These are phyloP conservation scores for Tyrannus savana DNA, from an alignment of 2,113 vertebrate species.

Conservation along the genomic window DNA sequence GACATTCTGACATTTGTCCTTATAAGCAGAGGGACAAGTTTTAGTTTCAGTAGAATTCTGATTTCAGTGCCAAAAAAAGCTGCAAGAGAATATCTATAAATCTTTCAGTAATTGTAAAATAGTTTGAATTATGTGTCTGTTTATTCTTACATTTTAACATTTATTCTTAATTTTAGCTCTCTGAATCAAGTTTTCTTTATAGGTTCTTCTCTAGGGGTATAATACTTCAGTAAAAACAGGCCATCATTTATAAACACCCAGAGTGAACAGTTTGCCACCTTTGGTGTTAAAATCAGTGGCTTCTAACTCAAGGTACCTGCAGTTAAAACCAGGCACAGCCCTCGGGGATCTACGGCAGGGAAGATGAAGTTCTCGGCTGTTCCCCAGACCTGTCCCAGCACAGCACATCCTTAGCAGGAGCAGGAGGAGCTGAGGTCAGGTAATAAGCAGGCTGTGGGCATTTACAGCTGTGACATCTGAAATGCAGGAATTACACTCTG, in stretches of 20 bases:
- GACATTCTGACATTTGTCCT: background rate
- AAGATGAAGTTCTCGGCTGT: background rate
- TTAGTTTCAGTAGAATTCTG: background rate
- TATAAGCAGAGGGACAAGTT: background rate
- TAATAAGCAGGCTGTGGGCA: rapidly evolving
- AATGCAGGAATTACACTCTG: background rate
- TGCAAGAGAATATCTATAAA: background rate
- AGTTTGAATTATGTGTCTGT: background rate
- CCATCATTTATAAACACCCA: background rate
- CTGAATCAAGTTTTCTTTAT: no score
- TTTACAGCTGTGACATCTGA: background rate
- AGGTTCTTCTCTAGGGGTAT: background rate
- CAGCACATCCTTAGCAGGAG: rapidly evolving
- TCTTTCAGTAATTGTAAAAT: background rate
- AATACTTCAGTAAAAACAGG: background rate
- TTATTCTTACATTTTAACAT: no score
- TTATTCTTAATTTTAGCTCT: no score
- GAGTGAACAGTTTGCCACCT: background rate
- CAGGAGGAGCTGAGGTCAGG: background rate
- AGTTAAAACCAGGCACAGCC: background rate
- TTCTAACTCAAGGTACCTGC: background rate
- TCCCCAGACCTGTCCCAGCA: background rate
- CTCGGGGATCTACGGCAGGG: rapidly evolving
- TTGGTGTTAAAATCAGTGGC: background rate
- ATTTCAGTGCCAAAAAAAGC: background rate